Base-by-base conservation (phyloP, 2,797 vertebrate species). In the Anisognathus igniventris region DNA sequence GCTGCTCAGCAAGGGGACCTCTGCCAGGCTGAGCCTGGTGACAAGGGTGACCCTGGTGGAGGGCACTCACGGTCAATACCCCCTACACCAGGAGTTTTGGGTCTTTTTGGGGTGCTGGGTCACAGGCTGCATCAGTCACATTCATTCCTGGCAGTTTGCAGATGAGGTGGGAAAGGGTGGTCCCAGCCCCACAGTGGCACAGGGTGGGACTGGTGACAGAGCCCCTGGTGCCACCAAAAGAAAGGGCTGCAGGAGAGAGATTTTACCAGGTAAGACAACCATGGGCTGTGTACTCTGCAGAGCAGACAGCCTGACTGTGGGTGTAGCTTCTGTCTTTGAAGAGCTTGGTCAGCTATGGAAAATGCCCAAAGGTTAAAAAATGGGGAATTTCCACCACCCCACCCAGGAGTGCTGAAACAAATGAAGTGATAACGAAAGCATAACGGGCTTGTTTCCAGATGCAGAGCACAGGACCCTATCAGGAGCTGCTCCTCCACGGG, bases 371-470 rank as follows among this genome's bases (percentile, higher is more conserved):
- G 70, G 24, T 48, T 77, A 65, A 81, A 88, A 95, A 85, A 47
- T 4, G 12, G 44, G 70, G 89, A 81, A 61, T 86, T 93, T 95
- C 91, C 91, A 91, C 14, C 1, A 27, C 88, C 65, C 85, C 84
- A 51, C 91, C 94, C 81, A 65, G 61, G 31, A 95, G 39, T 9
- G 33, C 76, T 82, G 65, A 83, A 95, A 96, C 82, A 95, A 95
- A 85, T 67, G 56, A 71, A 83, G 90, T 35, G 84, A 48, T 90
- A 92, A 82, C 75, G 20, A 83, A 80, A 91, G 72, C 22, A 3
- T 11, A 80, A 71, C 0, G 0, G 91, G 92, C 88, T 74, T 4
- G 12, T 64, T 86, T 91, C 82, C 92, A 95, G 62, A 35, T 19
- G 1, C 66, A 48, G 66, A 76, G 89, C 66, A 53, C 10, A 4